Evolutionary conservation across 2,888 invertebrate species (phyloP), one percentile per base, ranked within the genome.

Genomic region (Troilus luridus): DNA sequence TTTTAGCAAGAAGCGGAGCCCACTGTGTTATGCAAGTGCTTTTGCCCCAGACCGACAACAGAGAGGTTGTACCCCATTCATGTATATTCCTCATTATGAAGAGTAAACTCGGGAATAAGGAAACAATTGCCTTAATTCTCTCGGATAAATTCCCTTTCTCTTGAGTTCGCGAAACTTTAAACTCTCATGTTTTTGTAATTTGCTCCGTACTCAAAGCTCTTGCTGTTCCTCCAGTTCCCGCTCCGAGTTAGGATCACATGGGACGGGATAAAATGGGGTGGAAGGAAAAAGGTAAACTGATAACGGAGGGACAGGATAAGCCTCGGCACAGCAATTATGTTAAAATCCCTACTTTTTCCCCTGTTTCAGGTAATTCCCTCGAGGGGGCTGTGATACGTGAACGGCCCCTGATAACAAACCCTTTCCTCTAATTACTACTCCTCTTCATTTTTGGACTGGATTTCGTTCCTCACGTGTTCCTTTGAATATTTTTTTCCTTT

Each of bases 261-360:
- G n/a, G n/a, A 10, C 56, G 11, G 11, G 17, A 41, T 41, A 77
- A 85, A 56, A 58, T 21, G 85, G 12, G 3, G 11, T 77, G 56
- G 6, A 21, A 56, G 11, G 21, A 81, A 85, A 85, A 85, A 85
- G n/a, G 56, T n/a, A 85, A 85, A 77, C 56, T 85, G 85, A 85
- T 85, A 85, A 85, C 56, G 12, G 56, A 7, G 85, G 85, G n/a
- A 7, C n/a, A 19, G 56, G 72, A 77, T 77, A 77, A 77, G 56
- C 56, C 56, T 56, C 41, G 1, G 19, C 41, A 41, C 27, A 85
- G 56, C 85, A 85, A 85, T 85, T 85, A 85, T 58, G 85, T 85
- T 85, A 85, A 85, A 85, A 85, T 58, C 85, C 56, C 85, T 58
- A 85, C 85, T 85, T 85, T 85, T 85, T 58, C 85, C 85, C 85